Conservation (phyloP, 2,113 vertebrate genomes). For the Hippopotamus amphibius region DNA sequence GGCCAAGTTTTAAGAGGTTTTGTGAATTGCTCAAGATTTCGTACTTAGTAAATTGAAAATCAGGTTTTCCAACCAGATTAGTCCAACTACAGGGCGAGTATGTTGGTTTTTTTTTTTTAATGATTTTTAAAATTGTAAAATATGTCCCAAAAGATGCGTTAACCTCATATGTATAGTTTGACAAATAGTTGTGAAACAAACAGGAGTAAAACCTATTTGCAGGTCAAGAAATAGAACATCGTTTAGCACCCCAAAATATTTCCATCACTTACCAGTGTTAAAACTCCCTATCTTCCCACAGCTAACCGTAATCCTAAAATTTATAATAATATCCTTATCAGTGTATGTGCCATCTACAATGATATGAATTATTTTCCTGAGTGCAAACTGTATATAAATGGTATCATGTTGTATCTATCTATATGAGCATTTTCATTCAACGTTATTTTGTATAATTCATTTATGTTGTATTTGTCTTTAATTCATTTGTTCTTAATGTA, state of each 20-base stretch:
- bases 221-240: constrained; percentile 5
- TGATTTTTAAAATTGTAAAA: neutral
- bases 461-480: neutral
- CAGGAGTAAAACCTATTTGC: neutral
- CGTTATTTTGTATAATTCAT: neutral
- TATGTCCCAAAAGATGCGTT: neutral
- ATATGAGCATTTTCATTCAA: neutral
- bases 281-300: neutral
- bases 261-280: neutral
- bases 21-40: neutral
- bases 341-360: neutral
- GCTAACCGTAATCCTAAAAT: neutral
- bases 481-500: neutral
- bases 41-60: neutral
- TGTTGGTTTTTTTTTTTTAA: neutral
- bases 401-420: neutral
- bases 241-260: neutral
- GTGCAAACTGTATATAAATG: neutral
- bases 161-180: neutral
- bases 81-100: neutral
- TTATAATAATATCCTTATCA: neutral
- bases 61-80: neutral
- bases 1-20: neutral
- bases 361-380: neutral
- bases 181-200: neutral